phyloP scores from a whole-genome alignment of 2,113 vertebrate genomes.

The Egretta garzetta region DNA sequence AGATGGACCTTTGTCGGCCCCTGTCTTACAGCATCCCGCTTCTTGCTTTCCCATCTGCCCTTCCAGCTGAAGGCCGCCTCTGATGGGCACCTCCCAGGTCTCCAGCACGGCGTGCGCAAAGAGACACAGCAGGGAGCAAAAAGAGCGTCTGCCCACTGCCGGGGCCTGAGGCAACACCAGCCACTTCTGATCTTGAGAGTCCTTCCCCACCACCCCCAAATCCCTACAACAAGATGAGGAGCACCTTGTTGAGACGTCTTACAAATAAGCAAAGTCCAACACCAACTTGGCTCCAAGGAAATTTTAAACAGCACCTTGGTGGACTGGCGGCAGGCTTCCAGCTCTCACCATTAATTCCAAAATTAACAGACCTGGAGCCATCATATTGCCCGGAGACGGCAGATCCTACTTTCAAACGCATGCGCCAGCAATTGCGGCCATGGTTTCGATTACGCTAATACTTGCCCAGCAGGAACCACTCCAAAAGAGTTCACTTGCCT shows the following conservation, averaged over 20 bases:
- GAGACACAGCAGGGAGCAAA: background rate
- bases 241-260: background rate
- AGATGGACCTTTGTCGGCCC: background rate
- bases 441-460: background rate
- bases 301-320: background rate
- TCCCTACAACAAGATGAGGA: background rate
- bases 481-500: background rate
- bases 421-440: fast-evolving
- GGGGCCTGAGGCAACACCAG: background rate
- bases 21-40: background rate
- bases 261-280: background rate
- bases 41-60: background rate
- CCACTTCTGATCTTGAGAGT: background rate
- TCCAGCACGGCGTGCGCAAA: background rate
- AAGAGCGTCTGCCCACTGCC: background rate
- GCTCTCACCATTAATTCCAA: background rate
- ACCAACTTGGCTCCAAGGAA: background rate
- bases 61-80: background rate
- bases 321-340: background rate
- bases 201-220: background rate
- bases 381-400: background rate
- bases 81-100: background rate
- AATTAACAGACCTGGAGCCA: background rate
- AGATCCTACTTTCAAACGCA: background rate
- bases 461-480: background rate